Evolutionary conservation across 2,888 invertebrate species (phyloP).

Genomic region (Nomada fucata): DNA sequence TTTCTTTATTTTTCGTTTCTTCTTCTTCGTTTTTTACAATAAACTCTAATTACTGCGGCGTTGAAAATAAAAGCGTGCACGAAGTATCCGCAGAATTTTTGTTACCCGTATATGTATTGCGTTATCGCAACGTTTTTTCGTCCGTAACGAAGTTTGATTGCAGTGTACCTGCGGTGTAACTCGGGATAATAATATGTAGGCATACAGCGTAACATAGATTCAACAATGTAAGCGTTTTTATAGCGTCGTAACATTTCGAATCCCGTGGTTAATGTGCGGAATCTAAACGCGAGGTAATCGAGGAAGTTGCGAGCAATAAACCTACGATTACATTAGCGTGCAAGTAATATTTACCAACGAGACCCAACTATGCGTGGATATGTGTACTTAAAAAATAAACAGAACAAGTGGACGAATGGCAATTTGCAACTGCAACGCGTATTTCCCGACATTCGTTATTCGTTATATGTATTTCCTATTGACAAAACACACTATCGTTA

Average conservation of each 20-base stretch:
- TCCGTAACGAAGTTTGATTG: conserved; percentile 17
- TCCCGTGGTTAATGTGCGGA: conserved; percentile 2
- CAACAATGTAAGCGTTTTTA: conserved; percentile 15
- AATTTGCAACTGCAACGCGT: not conserved
- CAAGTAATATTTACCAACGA: not conserved
- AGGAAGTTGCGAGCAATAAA: conserved; percentile 16
- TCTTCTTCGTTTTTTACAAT: not conserved
- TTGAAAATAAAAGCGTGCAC: too few species aligned
- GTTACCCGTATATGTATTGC: too few species aligned
- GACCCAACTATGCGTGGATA: not conserved
- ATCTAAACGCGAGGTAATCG: conserved; percentile 6
- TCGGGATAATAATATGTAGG: conserved; percentile 11
- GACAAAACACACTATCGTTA: not conserved
- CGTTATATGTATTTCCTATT: not conserved
- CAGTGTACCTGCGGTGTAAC: not conserved
- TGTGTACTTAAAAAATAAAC: not conserved
- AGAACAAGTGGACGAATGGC: not conserved
- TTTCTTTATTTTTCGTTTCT: not conserved
- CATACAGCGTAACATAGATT: conserved; percentile 5
- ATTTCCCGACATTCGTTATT: not conserved
- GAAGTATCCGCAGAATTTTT: too few species aligned
- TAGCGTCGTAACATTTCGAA: conserved; percentile 14
- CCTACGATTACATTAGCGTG: conserved; percentile 13
- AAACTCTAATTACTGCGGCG: too few species aligned
- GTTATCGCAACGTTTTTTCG: not conserved